Evolutionary conservation across 2,888 invertebrate species (phyloP).

Genomic region (Limnephilus marmoratus): DNA sequence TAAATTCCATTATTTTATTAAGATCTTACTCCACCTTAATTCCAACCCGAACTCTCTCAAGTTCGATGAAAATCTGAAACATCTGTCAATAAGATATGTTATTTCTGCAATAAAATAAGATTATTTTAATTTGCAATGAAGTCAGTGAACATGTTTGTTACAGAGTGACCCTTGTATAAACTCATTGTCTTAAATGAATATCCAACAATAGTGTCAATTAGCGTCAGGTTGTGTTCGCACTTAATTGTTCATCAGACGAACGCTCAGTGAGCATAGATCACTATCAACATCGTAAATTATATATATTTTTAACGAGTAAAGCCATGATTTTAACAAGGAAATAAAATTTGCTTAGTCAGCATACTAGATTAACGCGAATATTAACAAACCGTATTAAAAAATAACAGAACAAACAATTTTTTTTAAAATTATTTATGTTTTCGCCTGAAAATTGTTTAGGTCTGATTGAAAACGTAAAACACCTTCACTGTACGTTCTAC

Average conservation of each 20-base stretch:
- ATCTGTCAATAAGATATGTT: neutral
- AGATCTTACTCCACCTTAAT: too few species aligned
- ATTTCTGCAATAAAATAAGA: neutral
- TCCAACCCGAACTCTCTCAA: neutral
- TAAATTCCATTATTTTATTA: neutral
- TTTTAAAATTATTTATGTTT: neutral
- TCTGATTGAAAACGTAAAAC: neutral
- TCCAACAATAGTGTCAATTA: conserved; percentile 4
- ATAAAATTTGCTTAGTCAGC: neutral
- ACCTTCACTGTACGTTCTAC: neutral
- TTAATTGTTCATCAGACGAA: neutral
- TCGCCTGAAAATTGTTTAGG: neutral
- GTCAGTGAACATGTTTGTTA: neutral
- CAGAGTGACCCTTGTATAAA: neutral
- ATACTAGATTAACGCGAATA: neutral
- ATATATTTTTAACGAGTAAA: neutral
- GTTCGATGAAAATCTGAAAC: neutral
- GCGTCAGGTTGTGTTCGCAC: conserved; percentile 9
- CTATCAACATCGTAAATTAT: neutral
- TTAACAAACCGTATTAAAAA: neutral
- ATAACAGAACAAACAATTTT: too few species aligned
- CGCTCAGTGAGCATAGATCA: neutral
- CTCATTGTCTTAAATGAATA: neutral
- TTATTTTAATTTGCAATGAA: neutral
- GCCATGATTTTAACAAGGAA: neutral